Evolutionary conservation across 2,888 invertebrate genomes (phyloP).

Genomic region (Oscheius sp.): DNA sequence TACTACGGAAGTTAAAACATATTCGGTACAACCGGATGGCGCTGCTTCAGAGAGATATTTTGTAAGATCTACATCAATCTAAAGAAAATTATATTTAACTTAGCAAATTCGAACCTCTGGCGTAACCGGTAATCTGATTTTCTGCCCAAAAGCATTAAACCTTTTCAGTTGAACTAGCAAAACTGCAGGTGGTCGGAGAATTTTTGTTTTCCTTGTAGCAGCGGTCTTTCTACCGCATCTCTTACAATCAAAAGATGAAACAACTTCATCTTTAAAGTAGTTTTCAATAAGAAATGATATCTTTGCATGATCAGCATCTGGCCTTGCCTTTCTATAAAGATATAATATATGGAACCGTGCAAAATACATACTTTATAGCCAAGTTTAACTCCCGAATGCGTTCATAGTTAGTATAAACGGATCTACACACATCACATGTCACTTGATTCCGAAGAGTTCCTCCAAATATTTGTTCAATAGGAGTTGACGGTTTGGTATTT

Average conservation of each 20-base stretch:
- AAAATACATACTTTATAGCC: conserved; percentile 38
- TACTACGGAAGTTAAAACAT: conserved; percentile 39
- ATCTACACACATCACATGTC: conserved; percentile 51
- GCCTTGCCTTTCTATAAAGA: conserved; percentile 5
- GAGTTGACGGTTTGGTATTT: conserved; percentile 51
- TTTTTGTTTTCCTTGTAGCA: conserved; percentile 44
- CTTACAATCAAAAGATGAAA: conserved; percentile 46
- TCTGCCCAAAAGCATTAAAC: conserved; percentile 59
- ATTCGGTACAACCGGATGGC: conserved; percentile 7
- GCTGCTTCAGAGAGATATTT: conserved; percentile 40
- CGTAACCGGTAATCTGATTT: conserved; percentile 52
- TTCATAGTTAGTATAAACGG: conserved; percentile 56
- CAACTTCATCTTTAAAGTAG: conserved; percentile 56
- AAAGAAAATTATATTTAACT: conserved; percentile 21
- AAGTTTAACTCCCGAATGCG: conserved; percentile 66
- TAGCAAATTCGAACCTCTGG: conserved; percentile 45
- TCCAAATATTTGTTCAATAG: conserved; percentile 68
- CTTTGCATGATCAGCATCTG: conserved; percentile 18
- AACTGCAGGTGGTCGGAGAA: conserved; percentile 59
- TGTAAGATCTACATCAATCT: conserved; percentile 44
- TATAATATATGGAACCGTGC: background rate
- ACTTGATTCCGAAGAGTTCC: conserved; percentile 61
- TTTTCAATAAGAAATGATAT: conserved; percentile 45
- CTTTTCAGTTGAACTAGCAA: conserved; percentile 64
- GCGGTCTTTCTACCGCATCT: conserved; percentile 50